Evolutionary conservation across 1,140 invertebrate species (phyloP), one percentile per base, ranked within the genome.

Genomic region (Aricia agestis): DNA sequence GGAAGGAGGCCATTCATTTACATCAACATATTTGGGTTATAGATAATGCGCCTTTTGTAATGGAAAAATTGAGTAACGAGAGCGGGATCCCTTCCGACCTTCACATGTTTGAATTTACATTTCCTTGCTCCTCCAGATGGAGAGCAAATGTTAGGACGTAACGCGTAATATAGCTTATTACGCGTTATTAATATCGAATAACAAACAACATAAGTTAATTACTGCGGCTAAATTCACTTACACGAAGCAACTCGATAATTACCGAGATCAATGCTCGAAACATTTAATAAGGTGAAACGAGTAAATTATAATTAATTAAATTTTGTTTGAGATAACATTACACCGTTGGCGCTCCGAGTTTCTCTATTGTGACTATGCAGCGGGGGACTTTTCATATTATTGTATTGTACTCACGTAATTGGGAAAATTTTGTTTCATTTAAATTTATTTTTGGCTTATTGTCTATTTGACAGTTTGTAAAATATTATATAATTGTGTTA

Each of bases 1-100:
- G 52, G 52, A 36, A 65, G 76, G 58, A 72, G 74, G 74, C 59
- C 31, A 42, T 70, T 65, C 61, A 70, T 65, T 70, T 63, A 63
- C 59, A 17, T 69, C 19, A 69, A 69, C 68, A 69, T 42, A 41
- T 69, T 41, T 67, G 42, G 41, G 17, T 59, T 61, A 57, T 32
- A 61, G 68, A 11, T 41, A 41, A 36, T 63, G 41, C 36, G 17
- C 17, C 17, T 19, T 42, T 69, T 42, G 61, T 69, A 63, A 69
- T 63, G 19, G 32, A 69, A 36, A 63, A 63, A 25, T 18, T 19
- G 18, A 18, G 59, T 63, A 63, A 63, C 11, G 59, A 63, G 58
- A 18, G 9, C 19, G 59, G 19, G 9, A 25, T 25, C 17, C n/a
- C 4, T 59, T 63, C 11, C 2, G 6, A 9, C 45, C 6, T 4